phyloP scores from a whole-genome alignment of 2,113 vertebrate genomes.

The Takifugu flavidus region DNA sequence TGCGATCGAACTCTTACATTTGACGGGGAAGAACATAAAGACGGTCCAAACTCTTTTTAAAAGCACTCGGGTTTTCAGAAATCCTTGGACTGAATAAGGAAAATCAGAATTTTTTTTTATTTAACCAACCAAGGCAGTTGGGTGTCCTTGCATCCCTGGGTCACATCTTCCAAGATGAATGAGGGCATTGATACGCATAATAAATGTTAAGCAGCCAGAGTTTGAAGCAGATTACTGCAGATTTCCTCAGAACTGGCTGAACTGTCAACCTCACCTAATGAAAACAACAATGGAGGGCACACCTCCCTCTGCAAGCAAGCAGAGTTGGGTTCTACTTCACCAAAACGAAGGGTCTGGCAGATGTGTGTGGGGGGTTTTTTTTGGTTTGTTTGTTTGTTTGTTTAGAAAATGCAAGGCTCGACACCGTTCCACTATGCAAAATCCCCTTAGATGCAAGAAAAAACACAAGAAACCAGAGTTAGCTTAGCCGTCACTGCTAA shows the following conservation, averaged over 20 bases:
- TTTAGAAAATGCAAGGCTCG: neutral
- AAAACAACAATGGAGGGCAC: constrained; percentile 31
- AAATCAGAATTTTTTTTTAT: too few species aligned
- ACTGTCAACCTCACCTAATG: constrained; percentile 1
- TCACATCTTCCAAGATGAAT: too few species aligned
- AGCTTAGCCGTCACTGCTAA: constrained; percentile 23
- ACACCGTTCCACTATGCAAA: neutral
- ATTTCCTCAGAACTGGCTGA: neutral
- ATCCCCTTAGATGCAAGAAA: neutral
- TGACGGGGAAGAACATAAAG: neutral
- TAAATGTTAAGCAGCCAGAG: too few species aligned
- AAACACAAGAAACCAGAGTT: constrained; percentile 1
- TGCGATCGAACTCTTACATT: too few species aligned
- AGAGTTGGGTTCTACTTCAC: neutral
- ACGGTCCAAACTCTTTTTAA: too few species aligned
- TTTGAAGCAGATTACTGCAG: too few species aligned
- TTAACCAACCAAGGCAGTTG: too few species aligned
- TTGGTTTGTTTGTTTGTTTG: neutral
- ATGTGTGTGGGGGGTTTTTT: too few species aligned
- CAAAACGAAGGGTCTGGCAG: neutral
- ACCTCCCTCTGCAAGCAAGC: constrained; percentile 22
- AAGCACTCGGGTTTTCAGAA: too few species aligned
- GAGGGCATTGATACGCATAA: too few species aligned
- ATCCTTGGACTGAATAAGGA: too few species aligned
- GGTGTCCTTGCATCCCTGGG: too few species aligned